Conservation (phyloP, 2,888 invertebrate genomes). For the Elaeidobius kamerunicus region DNA sequence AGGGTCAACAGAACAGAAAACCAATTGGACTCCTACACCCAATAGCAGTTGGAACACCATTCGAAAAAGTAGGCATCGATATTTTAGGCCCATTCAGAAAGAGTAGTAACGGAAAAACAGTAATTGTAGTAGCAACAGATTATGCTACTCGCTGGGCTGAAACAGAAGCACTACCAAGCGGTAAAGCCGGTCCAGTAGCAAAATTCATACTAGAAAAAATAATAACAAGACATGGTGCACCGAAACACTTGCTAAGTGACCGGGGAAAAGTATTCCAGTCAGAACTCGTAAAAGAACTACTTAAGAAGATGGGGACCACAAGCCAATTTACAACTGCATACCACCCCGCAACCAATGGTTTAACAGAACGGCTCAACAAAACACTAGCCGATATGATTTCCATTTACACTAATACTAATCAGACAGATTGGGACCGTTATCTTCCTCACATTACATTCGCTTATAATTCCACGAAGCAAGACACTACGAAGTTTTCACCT, state of each 20-base stretch:
- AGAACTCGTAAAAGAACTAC: too few species aligned
- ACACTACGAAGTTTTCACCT: not conserved
- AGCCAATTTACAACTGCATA: too few species aligned
- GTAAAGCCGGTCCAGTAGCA: constrained; percentile 31
- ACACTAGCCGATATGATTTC: not conserved
- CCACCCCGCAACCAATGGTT: too few species aligned
- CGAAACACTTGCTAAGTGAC: too few species aligned
- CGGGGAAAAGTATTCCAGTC: not conserved
- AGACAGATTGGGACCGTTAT: not conserved
- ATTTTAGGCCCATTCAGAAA: constrained; percentile 33
- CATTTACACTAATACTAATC: not conserved
- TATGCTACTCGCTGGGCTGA: constrained; percentile 33
- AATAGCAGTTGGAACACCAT: not conserved
- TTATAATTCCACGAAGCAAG: not conserved
- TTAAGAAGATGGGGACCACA: too few species aligned
- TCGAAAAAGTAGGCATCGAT: constrained; percentile 20
- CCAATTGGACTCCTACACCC: constrained; percentile 29
- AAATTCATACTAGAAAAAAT: constrained; percentile 30
- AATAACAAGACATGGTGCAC: constrained; percentile 26
- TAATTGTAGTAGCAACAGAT: constrained; percentile 36
- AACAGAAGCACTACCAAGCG: constrained; percentile 28
- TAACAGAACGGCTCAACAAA: not conserved
- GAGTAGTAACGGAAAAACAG: constrained; percentile 30
- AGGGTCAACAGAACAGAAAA: constrained; percentile 23
- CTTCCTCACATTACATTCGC: not conserved